Evolutionary conservation across 2,888 invertebrate species (phyloP), one percentile per base, ranked within the genome.

Genomic region (Dryobota labecula): DNA sequence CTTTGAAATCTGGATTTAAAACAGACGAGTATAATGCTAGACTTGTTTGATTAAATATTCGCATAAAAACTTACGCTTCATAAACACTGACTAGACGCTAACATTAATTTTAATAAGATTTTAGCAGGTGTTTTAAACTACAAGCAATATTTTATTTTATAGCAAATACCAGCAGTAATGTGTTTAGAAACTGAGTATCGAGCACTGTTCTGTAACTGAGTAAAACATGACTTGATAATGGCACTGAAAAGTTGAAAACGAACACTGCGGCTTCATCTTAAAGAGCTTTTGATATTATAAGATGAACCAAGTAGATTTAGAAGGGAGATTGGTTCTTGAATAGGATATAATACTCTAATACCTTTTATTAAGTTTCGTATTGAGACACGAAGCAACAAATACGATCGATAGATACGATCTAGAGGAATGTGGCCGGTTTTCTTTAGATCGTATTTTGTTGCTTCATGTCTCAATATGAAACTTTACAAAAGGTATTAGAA

Each of bases 61-160:
- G 33, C 67, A 73, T 80, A 71, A 82, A 83, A 83, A 77, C 30
- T 38, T 72, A 69, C 53, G 51, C 49, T 36, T 47, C 49, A 65
- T 77, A 80, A 80, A 81, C 65, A 70, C 71, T n/a, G 76, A 66
- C 53, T 58, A 70, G 72, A 64, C 65, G 54, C 47, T 68, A 53
- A 62, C 30, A 53, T 47, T 30, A 76, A 61, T 76, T 63, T 47
- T 66, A 54, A 67, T 53, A 74, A 36, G 45, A 47, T 54, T 58
- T 66, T 60, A 54, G 58, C 33, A 54, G 73, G 18, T 57, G 41
- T 56, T 56, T 30, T 36, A 1, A n/a, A 38, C 30, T 30, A 8
- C 11, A 15, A 13, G n/a, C n/a, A 45, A 11, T 13, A 58, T 54
- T 53, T 71, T 53, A 38, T 30, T n/a, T 43, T 27, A 27, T 30